Evolutionary conservation across 1,140 invertebrate genomes (phyloP), one percentile per base, ranked within the genome.

Genomic region (Elymnias hypermnestra): DNA sequence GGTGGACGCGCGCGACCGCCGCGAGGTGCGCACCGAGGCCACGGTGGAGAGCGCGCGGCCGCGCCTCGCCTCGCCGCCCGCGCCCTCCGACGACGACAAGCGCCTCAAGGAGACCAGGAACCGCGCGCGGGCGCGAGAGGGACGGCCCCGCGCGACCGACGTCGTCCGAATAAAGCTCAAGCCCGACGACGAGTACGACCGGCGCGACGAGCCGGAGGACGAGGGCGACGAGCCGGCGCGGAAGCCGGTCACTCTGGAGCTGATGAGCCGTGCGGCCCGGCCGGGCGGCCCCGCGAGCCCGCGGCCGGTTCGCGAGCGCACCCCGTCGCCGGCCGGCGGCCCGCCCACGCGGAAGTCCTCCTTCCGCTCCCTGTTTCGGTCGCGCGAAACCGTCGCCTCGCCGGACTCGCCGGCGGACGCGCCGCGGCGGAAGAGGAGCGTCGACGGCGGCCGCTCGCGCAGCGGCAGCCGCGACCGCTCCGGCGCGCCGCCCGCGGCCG

Each of bases 321-420:
- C 86, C 8, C 86, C 74, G 22, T 89, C 86, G 4, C 87, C 88
- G 5, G 79, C 78, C 9, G 82, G 76, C 0, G 72, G 53, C 4
- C 72, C 90, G 0, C 88, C 91, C 0, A 94, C 93, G 0, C 86
- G 94, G 29, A 94, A 94, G 66, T 94, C 91, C 53, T 94, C 93
- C 12, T 94, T 94, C 57, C 90, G 92, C 49, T 94, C 92, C 0
- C 72, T 95, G 3, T 95, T 95, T n/a, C n/a, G n/a, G 69, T 90
- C 90, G 48, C 85, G 79, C 31, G 88, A 88, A 63, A 84, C 83
- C 3, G 84, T 88, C 18, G 81, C 89, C 5, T 92, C 91, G 49
- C 91, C 91, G 1, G 92, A 92, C 52, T 92, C 91, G 1, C 91
- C 91, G 5, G 89, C 40, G 64, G 87, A 72, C 15, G 71, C 53